These are phyloP conservation scores for Podarcis cretensis DNA, from an alignment of 2,113 vertebrate genomes.

Conservation along the genomic window DNA sequence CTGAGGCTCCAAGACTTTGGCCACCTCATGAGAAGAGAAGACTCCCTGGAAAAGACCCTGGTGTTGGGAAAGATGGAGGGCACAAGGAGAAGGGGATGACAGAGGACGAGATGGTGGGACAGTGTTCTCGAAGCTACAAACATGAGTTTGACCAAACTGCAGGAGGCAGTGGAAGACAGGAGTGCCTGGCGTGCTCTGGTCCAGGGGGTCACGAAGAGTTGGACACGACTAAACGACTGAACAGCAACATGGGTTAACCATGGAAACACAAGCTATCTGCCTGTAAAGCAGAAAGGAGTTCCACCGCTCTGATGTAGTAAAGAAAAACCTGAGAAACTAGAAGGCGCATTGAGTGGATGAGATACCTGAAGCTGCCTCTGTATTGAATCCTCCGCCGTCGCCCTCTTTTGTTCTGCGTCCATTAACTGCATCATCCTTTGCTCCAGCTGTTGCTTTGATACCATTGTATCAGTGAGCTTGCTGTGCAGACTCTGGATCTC, in stretches of 20 bases:
- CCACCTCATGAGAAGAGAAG: too few species aligned
- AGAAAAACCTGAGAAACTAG: neutral
- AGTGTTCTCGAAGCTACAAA: too few species aligned
- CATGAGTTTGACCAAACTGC: too few species aligned
- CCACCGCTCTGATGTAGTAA: neutral
- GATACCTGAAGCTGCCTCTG: conserved; percentile 83
- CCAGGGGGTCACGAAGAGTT: too few species aligned
- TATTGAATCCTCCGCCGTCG: conserved; percentile 84
- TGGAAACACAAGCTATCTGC: neutral
- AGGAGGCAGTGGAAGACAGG: too few species aligned
- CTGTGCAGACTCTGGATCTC: conserved; percentile 93
- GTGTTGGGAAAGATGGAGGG: too few species aligned
- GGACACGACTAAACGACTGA: too few species aligned
- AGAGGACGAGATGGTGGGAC: too few species aligned
- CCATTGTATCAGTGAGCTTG: conserved; percentile 90
- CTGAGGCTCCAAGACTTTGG: too few species aligned
- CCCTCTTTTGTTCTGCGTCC: conserved; percentile 89
- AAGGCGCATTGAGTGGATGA: neutral
- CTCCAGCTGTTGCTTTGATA: conserved; percentile 93
- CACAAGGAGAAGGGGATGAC: too few species aligned
- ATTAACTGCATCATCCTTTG: conserved; percentile 90
- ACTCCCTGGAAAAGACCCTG: too few species aligned
- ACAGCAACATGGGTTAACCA: neutral
- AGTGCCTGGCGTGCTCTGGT: too few species aligned
- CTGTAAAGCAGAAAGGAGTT: neutral